Conservation (phyloP, 2,797 vertebrate genomes). For the Ctenopoma kingsleyae region DNA sequence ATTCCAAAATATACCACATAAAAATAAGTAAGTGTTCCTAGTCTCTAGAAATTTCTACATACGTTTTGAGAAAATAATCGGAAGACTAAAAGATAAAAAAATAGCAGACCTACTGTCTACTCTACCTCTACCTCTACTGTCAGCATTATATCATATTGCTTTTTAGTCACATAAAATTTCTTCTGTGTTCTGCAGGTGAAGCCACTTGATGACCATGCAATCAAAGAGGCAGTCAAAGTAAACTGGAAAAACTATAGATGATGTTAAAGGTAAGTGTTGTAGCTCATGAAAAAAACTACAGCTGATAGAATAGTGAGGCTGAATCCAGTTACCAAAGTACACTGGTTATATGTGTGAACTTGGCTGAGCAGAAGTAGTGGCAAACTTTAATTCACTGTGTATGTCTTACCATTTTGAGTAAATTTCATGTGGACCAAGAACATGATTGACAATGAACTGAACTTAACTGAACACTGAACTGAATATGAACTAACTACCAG, state of each 20-base stretch:
- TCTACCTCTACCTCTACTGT: no score
- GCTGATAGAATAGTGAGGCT: conserved; percentile 1
- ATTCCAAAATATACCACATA: neutral
- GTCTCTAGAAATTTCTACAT: neutral
- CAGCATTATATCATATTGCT: neutral
- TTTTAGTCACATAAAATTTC: neutral
- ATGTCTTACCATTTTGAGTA: conserved; percentile 20
- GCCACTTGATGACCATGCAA: neutral
- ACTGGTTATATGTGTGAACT: conserved; percentile 6
- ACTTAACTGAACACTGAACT: no score
- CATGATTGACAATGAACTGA: conserved; percentile 14
- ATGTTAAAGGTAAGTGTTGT: conserved; percentile 20
- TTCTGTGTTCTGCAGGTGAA: neutral
- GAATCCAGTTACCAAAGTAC: neutral
- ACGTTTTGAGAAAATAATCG: neutral
- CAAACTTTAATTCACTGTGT: neutral
- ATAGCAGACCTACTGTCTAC: neutral
- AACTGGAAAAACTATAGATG: conserved; percentile 5
- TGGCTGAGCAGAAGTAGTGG: neutral
- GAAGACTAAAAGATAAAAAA: neutral
- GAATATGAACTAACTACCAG: conserved; percentile 35
- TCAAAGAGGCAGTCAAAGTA: neutral
- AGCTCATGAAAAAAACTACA: conserved; percentile 15
- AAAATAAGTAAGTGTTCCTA: no score
- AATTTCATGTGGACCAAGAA: conserved; percentile 25